These are phyloP conservation scores for Formicarius rufipectus DNA, from an alignment of 2,113 vertebrate species.

Conservation along the genomic window DNA sequence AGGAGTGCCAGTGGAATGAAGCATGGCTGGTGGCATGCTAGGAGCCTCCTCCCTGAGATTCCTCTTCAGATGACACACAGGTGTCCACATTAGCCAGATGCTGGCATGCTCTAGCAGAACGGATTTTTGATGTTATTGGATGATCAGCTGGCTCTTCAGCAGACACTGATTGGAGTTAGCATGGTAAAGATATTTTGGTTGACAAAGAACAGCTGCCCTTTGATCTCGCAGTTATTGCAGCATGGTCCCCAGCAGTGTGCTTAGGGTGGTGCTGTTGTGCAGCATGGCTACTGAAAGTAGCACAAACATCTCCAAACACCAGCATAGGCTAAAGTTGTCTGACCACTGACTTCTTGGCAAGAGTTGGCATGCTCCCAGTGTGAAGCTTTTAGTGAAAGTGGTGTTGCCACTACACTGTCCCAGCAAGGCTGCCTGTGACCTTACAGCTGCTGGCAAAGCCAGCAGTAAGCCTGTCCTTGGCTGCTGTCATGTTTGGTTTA, in stretches of 20 bases:
- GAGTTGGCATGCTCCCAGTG: background rate
- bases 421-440: background rate
- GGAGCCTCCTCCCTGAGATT: background rate
- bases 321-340: background rate
- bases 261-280: background rate
- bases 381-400: background rate
- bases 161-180: background rate
- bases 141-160: background rate
- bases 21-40: background rate
- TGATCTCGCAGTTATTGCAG: background rate
- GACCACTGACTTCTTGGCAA: background rate
- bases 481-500: background rate
- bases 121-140: background rate
- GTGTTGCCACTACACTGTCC: background rate
- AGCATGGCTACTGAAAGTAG: background rate
- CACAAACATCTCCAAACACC: background rate
- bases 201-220: background rate
- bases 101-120: background rate
- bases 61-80: background rate
- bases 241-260: background rate
- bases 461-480: background rate
- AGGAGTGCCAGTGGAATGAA: background rate
- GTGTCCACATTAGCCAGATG: background rate
- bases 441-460: background rate
- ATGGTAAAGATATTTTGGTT: background rate